Conservation (phyloP, 1,140 invertebrate genomes). For the Drosophila sturtevanti region DNA sequence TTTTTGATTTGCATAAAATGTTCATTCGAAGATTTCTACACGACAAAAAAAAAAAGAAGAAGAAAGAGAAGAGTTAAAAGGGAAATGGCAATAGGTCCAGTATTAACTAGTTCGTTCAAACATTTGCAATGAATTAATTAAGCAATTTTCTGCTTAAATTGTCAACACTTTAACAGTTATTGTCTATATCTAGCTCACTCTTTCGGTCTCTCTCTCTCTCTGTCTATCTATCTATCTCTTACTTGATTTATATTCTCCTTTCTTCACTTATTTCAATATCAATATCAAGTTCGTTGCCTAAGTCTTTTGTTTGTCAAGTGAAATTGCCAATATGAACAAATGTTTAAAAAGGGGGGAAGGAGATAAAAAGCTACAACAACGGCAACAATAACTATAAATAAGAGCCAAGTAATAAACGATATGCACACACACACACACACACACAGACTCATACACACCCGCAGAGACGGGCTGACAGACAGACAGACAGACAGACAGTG, state of each 20-base stretch:
- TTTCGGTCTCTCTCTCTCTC: not conserved
- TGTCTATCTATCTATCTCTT: not conserved
- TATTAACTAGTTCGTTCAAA: not conserved
- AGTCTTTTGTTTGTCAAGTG: slow-evolving; percentile 68
- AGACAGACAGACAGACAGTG: slow-evolving; percentile 34
- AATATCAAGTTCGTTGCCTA: slow-evolving; percentile 80
- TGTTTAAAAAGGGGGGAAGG: slow-evolving; percentile 1
- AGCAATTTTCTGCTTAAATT: not conserved
- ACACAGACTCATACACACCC: slow-evolving; percentile 31
- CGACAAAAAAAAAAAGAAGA: too few relatives aligned
- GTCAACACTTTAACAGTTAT: not conserved
- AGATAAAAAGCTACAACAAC: slow-evolving; percentile 7
- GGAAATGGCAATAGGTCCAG: not conserved
- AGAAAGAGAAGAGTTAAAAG: not conserved
- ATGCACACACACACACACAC: slow-evolving; percentile 50
- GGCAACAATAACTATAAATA: slow-evolving; percentile 42
- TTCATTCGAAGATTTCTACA: not conserved
- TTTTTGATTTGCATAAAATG: slow-evolving; percentile 66
- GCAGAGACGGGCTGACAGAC: not conserved
- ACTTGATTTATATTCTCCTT: slow-evolving; percentile 12
- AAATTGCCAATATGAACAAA: slow-evolving; percentile 33
- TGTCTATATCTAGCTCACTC: not conserved
- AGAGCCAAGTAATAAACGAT: slow-evolving; percentile 49
- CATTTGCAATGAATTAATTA: not conserved
- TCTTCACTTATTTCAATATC: slow-evolving; percentile 74